These are phyloP conservation scores for Graptemys geographica DNA, from an alignment of 2,797 vertebrate genomes.

Conservation along the genomic window DNA sequence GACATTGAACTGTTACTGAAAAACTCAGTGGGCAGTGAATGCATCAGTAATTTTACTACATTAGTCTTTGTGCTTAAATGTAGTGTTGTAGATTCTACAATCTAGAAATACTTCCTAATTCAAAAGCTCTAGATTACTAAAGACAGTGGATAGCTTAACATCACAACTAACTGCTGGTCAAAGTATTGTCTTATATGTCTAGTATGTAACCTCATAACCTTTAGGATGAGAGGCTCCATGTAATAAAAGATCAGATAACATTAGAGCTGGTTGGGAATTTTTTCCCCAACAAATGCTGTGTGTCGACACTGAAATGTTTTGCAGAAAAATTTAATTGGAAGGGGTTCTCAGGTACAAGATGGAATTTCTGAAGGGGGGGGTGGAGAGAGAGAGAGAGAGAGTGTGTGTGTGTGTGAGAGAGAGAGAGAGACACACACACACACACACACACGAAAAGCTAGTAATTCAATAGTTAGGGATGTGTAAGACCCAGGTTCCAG, in stretches of 20 bases:
- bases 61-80: not conserved
- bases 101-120: not conserved
- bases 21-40: fast-evolving
- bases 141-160: not conserved
- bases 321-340: not conserved
- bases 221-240: not conserved
- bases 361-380: too few relatives aligned
- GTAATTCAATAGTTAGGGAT: not conserved
- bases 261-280: not conserved
- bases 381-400: not conserved
- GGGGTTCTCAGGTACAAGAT: too few relatives aligned
- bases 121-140: not conserved
- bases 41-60: not conserved
- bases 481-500: not conserved
- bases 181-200: fast-evolving
- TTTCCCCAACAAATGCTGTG: not conserved
- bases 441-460: not conserved
- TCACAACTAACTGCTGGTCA: not conserved
- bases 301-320: not conserved
- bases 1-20: fast-evolving
- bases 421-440: too few relatives aligned
- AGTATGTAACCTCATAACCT: not conserved
- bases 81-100: not conserved
- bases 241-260: not conserved
- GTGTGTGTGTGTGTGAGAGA: too few relatives aligned